Base-by-base conservation (phyloP, 37 sponge, comb jelly and placozoan species). In the Chondrilla cf. caribensis region DNA sequence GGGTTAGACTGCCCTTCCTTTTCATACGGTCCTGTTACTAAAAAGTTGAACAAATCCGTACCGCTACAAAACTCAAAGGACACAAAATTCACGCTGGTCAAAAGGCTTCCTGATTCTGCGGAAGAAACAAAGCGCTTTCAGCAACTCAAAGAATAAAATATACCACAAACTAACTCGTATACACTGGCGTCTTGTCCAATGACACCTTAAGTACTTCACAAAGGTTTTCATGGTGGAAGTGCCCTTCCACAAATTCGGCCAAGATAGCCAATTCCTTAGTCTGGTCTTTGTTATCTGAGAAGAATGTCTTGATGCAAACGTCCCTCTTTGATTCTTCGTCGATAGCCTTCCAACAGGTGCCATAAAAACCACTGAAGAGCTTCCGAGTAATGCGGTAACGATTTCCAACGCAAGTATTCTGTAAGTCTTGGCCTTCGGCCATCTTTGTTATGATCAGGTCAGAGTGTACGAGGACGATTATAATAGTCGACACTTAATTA, bases 61-160 rank as follows among this genome's bases (percentile, higher is more conserved):
- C 89, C 89, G 83, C 86, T 86, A 68, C 93, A 92, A 79, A 88
- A 92, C 78, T 92, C 93, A 86, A 92, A 92, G 15, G 86, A 86
- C 9, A 92, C 93, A 38, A 79, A 92, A 55, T 76, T 67, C 14
- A 87, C 39, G 3, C 58, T 22, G 0, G 32, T 22, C 19, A 84
- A 14, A 2, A 75, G 3, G 0, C 54, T 36, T 18, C 86, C 86
- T 85, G 77, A 64, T 5, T 31, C 28, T 47, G 14, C 32, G 14
- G 14, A 25, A 64, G 7, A 8, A 64, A 32, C 6, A 14, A 25
- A 64, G 28, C 66, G 7, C 32, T 7, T 64, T 25, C 6, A 5
- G 32, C 14, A 64, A 25, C 7, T 8, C 7, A 32, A 64, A 64
- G 7, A 32, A 17, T 8, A 32, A 32, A 64, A 17, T 64, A 18